Conservation (phyloP, 2,797 vertebrate species). For the Cirrhinus molitorella region DNA sequence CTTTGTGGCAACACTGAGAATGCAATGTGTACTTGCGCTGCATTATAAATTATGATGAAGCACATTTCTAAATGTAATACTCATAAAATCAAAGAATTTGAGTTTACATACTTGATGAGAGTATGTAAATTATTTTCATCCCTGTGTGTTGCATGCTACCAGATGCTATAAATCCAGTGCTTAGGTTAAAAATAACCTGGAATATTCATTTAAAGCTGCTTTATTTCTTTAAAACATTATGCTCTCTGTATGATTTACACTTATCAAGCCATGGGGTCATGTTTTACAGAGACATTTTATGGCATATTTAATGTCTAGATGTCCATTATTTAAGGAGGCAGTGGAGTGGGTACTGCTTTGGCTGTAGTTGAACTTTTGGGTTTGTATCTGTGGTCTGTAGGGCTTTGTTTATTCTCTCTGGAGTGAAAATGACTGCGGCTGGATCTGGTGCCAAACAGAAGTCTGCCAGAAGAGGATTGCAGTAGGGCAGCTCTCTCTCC, state of each 20-base stretch:
- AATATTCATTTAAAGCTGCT: neutral
- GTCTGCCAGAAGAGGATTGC: constrained; percentile 51
- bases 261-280: neutral
- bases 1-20: neutral
- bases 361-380: constrained; percentile 32
- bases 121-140: neutral
- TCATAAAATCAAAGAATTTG: neutral
- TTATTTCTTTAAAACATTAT: neutral
- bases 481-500: constrained; percentile 32
- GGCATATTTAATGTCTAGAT: neutral
- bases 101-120: neutral
- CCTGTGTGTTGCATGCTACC: neutral
- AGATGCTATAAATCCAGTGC: neutral
- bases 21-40: neutral
- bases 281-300: neutral
- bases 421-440: constrained; percentile 49
- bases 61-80: neutral
- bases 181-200: neutral
- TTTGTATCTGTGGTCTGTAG: constrained; percentile 48
- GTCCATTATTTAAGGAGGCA: constrained; percentile 1
- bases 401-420: constrained; percentile 52
- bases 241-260: neutral
- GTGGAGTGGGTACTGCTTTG: constrained; percentile 21
- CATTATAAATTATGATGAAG: neutral
- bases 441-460: constrained; percentile 57